Base-by-base conservation (phyloP, 2,888 invertebrate species). In the Ochropleura leucogaster region DNA sequence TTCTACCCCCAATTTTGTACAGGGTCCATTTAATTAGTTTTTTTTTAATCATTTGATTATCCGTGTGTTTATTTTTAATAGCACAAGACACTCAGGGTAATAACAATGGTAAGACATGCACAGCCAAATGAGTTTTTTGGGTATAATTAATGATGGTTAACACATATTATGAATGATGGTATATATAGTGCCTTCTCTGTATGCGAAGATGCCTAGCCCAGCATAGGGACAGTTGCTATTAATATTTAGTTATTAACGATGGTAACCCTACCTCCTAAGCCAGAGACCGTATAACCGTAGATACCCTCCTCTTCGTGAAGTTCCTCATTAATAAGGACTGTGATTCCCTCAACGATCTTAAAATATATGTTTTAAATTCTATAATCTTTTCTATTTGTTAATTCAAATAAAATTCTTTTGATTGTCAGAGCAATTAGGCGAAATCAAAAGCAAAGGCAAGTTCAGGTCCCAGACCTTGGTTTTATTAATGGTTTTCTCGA, bases 361-460 rank as follows among this genome's bases (percentile, higher is more conserved):
- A 4, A 18, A 30, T 12, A 44, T 18, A 16, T 16, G 16, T 51
- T 51, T 0, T 51, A 30, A 65, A 66, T 67, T 60, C 0, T 42
- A 20, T 42, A 2, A 16, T 49, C 4, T 7, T 62, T 30, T 30
- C n/a, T 69, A 69, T 2, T 51, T 51, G 14, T 53, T 42, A 51
- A 66, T 12, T 42, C 8, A 51, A 9, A 66, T 16, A 18, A 65
- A 42, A 67, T n/a, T n/a, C 0, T 40, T 55, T 20, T 68, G 4
- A 46, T 68, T 72, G 40, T 42, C 42, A 73, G 71, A 71, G 16
- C 70, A 46, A 51, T 60, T 30, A 16, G 6, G 4, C 59, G 60
- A 70, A 70, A n/a, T 14, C 6, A 60, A 18, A 6, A 53, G 9
- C 30, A 40, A 53, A 18, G 62, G 53, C 53, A 53, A n/a, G 40